Evolutionary conservation across 1,140 invertebrate genomes (phyloP), one percentile per base, ranked within the genome.

Genomic region (Linepithema humile): DNA sequence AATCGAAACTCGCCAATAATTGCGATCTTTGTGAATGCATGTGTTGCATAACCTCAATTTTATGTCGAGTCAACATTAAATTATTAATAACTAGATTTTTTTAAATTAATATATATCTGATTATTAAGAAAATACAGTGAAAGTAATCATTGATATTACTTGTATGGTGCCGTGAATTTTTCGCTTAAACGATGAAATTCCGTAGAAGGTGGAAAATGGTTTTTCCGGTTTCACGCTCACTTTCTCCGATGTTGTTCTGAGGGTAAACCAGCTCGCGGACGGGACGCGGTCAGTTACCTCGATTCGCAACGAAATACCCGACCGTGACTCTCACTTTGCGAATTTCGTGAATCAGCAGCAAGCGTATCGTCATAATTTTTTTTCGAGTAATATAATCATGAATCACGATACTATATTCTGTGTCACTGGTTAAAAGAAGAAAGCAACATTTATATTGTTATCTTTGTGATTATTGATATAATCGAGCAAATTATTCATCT

Each of bases 281-380:
- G 40, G 48, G 60, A 50, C 59, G 20, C 74, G 62, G 38, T 69
- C 75, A 69, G 43, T 62, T 62, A 75, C 57, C 73, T 75, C 73
- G 78, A 38, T 73, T 55, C 20, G 60, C 73, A 45, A 87, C 62
- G 69, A 59, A 84, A 88, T 78, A 60, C 50, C 38, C 38, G 20
- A 3, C 32, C 43, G 75, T 75, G 85, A 90, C 85, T 90, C 82
- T 90, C 83, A 82, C 84, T 53, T 83, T 29, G 64, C 62, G 74
- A 84, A 80, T 84, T 90, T 82, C 77, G 53, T 80, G 77, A 88
- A 88, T 84, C 64, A 67, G 48, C 77, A 70, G n/a, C n/a, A 35
- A 32, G n/a, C 48, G 23, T 23, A 35, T 57, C 53, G 70, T 48
- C 55, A 53, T 43, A 69, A 6, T 32, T 55, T 50, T 77, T 78